Evolutionary conservation across 2,797 vertebrate genomes (phyloP), one percentile per base, ranked within the genome.

Genomic region (Macroramphosus scolopax): DNA sequence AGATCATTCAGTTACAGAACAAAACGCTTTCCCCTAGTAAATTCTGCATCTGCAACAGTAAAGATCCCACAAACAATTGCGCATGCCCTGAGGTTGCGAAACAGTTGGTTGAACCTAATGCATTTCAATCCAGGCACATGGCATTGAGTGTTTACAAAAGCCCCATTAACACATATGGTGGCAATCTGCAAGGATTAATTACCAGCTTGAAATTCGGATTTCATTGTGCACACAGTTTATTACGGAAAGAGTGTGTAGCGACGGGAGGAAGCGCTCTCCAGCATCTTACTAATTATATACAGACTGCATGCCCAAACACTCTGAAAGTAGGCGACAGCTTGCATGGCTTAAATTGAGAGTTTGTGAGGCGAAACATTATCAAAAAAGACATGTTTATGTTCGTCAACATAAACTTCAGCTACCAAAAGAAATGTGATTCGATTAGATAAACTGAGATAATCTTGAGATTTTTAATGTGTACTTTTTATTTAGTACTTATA

Each of bases 251-350:
- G 28, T 34, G 50, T 22, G 22, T 32, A 53, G 31, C 2, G 8
- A 60, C 3, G 46, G 44, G 32, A 1, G 67, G 72, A 62, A 30
- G 3, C 61, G 53, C 44, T 64, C 48, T 58, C 30, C 43, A 33
- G 70, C 46, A 69, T 45, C 28, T 64, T 11, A 3, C 60, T 76
- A 79, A 80, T 83, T 60, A 78, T 34, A 77, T 39, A 60, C 68
- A 77, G 72, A 60, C 49, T 55, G 58, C 50, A 49, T 55, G 43
- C 66, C 28, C 46, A 56, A 72, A 73, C 35, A 48, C 48, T 32
- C 42, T n/a, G 32, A 54, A 51, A 42, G 53, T 42, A 61, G 35
- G 26, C 26, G 58, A 57, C 47, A 47, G 43, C 20, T 22, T 5
- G 8, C 24, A 16, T 17, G 37, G 17, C 17, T 44, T 35, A 39